Percentiles rank a stretch among this genome's conserved stretches.
Evolutionary conservation across 2,888 invertebrate species (phyloP).

Genomic region (Lepidocyrtoides sp.): DNA sequence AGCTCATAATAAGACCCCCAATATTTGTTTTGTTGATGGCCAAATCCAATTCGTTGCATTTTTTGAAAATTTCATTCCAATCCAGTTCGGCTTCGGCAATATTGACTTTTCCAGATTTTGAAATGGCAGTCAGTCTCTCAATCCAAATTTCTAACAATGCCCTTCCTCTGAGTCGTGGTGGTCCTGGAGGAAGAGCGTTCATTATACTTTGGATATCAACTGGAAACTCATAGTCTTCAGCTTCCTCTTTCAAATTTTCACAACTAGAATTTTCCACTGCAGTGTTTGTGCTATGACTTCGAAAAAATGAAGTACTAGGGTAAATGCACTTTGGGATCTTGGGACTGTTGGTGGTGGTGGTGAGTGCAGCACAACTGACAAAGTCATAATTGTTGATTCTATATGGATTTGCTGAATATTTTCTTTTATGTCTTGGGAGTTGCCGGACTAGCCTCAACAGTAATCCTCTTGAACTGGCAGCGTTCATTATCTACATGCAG

Average conservation of each 20-base stretch:
- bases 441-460: background rate
- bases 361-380: too few species aligned
- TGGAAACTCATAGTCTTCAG: background rate
- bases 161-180: constrained; percentile 33
- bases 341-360: too few species aligned
- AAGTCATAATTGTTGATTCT: too few species aligned
- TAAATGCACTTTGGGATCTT: too few species aligned
- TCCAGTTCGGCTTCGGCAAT: constrained; percentile 44
- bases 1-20: constrained; percentile 89
- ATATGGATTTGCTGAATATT: too few species aligned
- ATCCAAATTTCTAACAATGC: constrained; percentile 66
- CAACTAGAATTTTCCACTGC: background rate
- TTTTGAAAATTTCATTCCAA: constrained; percentile 41
- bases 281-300: background rate
- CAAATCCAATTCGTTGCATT: constrained; percentile 46
- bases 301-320: too few species aligned
- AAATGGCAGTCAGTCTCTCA: constrained; percentile 12
- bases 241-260: background rate
- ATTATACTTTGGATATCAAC: constrained; percentile 33
- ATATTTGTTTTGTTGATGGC: constrained; percentile 54
- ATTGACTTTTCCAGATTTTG: background rate
- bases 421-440: background rate
- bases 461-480: background rate
- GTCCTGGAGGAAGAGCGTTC: background rate
- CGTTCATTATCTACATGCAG: too few species aligned